Evolutionary conservation across 1,140 invertebrate species (phyloP).

Genomic region (Temnothorax longispinosus): DNA sequence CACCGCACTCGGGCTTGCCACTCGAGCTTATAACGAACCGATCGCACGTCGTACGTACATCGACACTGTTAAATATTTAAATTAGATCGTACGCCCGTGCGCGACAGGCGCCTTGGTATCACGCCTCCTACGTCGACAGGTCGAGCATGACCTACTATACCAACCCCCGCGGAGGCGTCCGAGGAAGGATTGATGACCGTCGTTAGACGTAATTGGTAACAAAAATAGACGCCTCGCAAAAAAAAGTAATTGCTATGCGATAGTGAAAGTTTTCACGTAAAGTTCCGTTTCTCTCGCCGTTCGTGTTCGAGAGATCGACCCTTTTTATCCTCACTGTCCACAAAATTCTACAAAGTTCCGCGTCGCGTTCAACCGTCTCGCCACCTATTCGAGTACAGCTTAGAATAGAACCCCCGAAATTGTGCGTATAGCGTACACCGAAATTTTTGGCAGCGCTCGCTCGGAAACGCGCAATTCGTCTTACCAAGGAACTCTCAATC

Average conservation of each 20-base stretch:
- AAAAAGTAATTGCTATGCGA: neutral
- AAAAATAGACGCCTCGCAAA: neutral
- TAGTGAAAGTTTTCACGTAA: neutral
- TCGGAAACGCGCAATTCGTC: neutral
- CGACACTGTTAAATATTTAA: constrained; percentile 70
- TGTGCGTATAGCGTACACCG: neutral
- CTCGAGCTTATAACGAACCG: constrained; percentile 61
- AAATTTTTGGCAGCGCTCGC: constrained; percentile 17
- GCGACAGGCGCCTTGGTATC: constrained; percentile 14
- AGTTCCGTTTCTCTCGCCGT: neutral
- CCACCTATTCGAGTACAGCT: neutral
- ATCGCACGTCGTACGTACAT: constrained; percentile 27
- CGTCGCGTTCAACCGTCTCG: neutral
- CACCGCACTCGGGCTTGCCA: constrained; percentile 29
- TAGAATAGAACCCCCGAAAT: constrained; percentile 55
- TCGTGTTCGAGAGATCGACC: no score
- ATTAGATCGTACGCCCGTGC: constrained; percentile 54
- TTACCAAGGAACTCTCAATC: neutral
- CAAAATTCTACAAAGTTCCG: neutral
- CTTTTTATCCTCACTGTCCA: neutral
- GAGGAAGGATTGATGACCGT: neutral
- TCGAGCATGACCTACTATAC: constrained; percentile 22
- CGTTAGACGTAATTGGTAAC: constrained; percentile 42
- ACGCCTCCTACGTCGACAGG: constrained; percentile 31
- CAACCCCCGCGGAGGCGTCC: neutral